phyloP scores from a whole-genome alignment of 2,113 vertebrate species.

The Anas platyrhynchos region DNA sequence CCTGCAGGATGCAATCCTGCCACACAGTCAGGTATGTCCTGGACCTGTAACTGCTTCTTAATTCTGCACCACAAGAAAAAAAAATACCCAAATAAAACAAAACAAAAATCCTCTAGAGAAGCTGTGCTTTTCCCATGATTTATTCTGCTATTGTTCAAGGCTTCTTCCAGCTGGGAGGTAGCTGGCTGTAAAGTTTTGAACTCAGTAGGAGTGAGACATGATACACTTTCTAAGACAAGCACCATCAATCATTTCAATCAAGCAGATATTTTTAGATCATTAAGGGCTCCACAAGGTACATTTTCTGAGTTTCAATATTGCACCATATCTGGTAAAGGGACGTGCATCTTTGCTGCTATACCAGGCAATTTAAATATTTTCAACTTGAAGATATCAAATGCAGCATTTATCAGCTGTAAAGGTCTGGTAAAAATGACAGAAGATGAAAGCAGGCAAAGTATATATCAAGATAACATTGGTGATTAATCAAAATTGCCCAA shows the following conservation, averaged over 20 bases:
- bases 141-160: background rate
- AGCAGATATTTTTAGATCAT: background rate
- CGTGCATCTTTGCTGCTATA: background rate
- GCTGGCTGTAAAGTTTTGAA: conserved; percentile 39
- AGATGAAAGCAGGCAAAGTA: background rate
- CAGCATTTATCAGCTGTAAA: background rate
- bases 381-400: background rate
- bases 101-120: background rate
- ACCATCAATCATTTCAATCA: conserved; percentile 5
- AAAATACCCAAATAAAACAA: background rate
- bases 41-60: background rate
- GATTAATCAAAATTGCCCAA: background rate
- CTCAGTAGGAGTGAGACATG: conserved; percentile 22
- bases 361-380: background rate
- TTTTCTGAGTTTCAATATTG: background rate
- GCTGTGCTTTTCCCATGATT: background rate
- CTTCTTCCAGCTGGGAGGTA: conserved; percentile 17
- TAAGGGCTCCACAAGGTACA: background rate
- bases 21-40: background rate
- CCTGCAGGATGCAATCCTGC: background rate
- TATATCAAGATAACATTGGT: background rate
- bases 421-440: background rate
- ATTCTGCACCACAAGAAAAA: conserved; percentile 5
- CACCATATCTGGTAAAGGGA: background rate
- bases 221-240: conserved; percentile 22